phyloP scores from a whole-genome alignment of 2,113 vertebrate species.

The Microtus pennsylvanicus region DNA sequence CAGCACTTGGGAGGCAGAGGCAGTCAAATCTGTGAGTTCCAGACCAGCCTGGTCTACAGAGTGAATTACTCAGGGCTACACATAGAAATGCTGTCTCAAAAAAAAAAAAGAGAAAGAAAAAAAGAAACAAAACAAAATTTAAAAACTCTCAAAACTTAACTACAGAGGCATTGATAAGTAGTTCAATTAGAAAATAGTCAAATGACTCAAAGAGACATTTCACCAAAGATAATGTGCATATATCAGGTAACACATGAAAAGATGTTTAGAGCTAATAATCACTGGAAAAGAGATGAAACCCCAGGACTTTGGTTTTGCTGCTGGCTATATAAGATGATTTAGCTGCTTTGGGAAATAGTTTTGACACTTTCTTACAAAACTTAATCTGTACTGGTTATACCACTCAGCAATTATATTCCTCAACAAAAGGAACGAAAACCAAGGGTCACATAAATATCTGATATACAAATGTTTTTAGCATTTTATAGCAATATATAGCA shows the following conservation, averaged over 20 bases:
- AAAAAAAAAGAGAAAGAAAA: too few species aligned
- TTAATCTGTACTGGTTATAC: too few species aligned
- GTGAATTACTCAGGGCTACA: too few species aligned
- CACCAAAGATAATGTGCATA: neutral
- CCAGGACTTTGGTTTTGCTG: neutral
- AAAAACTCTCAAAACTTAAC: constrained; percentile 14
- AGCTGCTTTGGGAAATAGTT: constrained; percentile 9
- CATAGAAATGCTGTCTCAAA: too few species aligned
- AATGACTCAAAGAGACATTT: constrained; percentile 4
- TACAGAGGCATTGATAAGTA: neutral
- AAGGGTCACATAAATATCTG: neutral
- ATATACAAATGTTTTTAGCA: neutral
- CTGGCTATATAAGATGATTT: neutral
- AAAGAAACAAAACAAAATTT: neutral
- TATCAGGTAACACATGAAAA: constrained; percentile 29
- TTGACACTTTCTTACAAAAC: too few species aligned
- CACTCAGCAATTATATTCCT: too few species aligned
- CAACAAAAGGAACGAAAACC: constrained; percentile 33
- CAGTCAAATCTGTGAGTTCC: neutral
- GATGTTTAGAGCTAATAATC: neutral
- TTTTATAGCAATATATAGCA: neutral
- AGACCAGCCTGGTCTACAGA: neutral
- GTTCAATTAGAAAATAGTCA: constrained; percentile 17
- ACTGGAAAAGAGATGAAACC: neutral
- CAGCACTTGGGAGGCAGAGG: neutral